Conservation (phyloP, 64 coral and sea anemone genomes). For the Porites australiensis region DNA sequence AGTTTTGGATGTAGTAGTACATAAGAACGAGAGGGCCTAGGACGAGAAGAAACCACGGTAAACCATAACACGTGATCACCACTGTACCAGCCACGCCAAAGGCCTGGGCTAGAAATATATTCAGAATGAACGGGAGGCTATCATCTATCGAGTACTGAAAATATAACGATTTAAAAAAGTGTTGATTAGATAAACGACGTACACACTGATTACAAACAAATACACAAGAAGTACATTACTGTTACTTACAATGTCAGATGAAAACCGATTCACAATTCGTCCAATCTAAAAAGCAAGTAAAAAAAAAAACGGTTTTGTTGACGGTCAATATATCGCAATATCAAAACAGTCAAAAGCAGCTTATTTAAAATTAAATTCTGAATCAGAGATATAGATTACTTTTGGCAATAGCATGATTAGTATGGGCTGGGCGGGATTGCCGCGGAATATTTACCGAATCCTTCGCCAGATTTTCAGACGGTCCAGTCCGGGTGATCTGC, state of each 20-base stretch:
- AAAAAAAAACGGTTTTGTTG: background rate
- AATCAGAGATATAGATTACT: no score
- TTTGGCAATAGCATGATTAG: no score
- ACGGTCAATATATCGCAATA: background rate
- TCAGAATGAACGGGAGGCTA: constrained; percentile 96
- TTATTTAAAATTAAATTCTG: no score
- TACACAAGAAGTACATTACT: background rate
- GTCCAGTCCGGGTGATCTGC: no score
- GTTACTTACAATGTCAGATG: constrained; percentile 91
- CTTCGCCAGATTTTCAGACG: no score
- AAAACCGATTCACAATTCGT: constrained; percentile 95
- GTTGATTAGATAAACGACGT: no score
- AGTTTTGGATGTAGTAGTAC: constrained; percentile 97
- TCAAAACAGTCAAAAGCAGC: no score
- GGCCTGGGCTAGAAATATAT: constrained; percentile 96
- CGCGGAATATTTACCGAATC: no score
- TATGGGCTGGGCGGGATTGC: no score
- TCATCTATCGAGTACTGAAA: constrained; percentile 97
- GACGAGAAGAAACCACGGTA: constrained; percentile 94
- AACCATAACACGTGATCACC: constrained; percentile 96
- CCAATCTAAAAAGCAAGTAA: constrained; percentile 77
- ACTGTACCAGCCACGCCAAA: constrained; percentile 91
- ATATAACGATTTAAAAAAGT: background rate
- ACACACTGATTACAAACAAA: no score
- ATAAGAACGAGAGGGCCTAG: constrained; percentile 85